Evolutionary conservation across 2,797 vertebrate genomes (phyloP), one percentile per base, ranked within the genome.

Genomic region (Catharus ustulatus): DNA sequence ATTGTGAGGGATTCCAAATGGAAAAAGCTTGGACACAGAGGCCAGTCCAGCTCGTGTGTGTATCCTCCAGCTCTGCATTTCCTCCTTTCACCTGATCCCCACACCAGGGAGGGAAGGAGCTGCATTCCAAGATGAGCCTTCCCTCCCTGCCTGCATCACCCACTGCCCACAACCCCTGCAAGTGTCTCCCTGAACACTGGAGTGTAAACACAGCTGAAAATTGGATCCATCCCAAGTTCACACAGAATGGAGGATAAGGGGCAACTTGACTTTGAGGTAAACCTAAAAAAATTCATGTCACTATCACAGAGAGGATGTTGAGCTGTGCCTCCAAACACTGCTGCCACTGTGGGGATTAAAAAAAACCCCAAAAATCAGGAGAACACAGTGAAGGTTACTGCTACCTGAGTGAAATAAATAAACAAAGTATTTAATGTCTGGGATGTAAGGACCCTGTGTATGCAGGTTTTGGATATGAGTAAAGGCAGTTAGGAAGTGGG

Each of bases 401-500:
- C 77, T 66, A 89, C 76, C 79, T 63, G 43, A 75, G 49, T 40
- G 45, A 90, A 87, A 84, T 48, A 93, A 91, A 88, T 13, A 82
- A 82, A 72, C 8, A 27, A 68, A 68, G 40, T 36, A 58, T 75
- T 89, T 89, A 64, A 83, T 27, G 22, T 76, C 52, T 49, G 32
- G 51, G 55, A 69, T 84, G 30, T 87, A 88, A 93, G 45, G 78
- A 78, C n/a, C 40, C 24, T 93, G 87, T 91, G 67, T 86, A 61
- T 67, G 67, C 77, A 84, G 59, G 43, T 24, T 78, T 76, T 87
- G 76, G 32, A 63, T 61, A 79, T 1, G 2, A 71, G 62, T 48
- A 64, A 82, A 82, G 58, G 80, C 54, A 74, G 59, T 88, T 79
- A 84, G 84, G 79, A 93, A 95, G 73, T 36, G 43, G 81, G 69